Evolutionary conservation across 2,113 vertebrate genomes (phyloP), one percentile per base, ranked within the genome.

Genomic region (Muscicapa adusta): DNA sequence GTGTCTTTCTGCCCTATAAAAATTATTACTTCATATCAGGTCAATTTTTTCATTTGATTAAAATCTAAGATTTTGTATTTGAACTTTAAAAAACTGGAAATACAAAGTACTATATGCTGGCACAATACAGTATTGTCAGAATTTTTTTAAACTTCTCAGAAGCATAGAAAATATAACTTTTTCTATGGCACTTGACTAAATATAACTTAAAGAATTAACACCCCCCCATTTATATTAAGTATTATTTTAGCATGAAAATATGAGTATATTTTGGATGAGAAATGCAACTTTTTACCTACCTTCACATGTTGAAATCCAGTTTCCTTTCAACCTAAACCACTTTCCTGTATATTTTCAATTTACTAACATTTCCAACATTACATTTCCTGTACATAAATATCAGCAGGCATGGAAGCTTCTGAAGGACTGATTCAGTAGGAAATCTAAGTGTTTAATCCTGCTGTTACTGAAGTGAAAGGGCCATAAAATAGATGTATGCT

Each of bases 221-320:
- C 11, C 6, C 4, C 6, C 5, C 11, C 9, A 42, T 47, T 68
- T 68, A 40, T 66, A 77, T 33, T 16, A 61, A 60, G 54, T 68
- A 89, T 29, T 34, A 74, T 61, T 60, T 68, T 10, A n/a, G 8
- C 9, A 71, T 7, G 5, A 84, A 90, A 81, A 53, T 25, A 51
- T 18, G 8, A 45, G 8, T 54, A 4, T 34, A 62, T 58, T 54
- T 79, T 76, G 61, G 25, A 40, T 47, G 58, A 42, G 10, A 75
- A 80, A 85, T 80, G 47, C 7, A 62, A 72, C 10, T 38, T 67
- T 91, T 81, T 34, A 96, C 94, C n/a, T 87, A 96, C 89, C 94
- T 96, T 82, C 50, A 42, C 8, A 26, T 9, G 56, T 14, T 60
- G 51, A 83, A 91, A 77, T 88, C 63, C 47, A 74, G 8, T 83